phyloP scores from a whole-genome alignment of 2,797 vertebrate species.

The Pachyuromys duprasi region DNA sequence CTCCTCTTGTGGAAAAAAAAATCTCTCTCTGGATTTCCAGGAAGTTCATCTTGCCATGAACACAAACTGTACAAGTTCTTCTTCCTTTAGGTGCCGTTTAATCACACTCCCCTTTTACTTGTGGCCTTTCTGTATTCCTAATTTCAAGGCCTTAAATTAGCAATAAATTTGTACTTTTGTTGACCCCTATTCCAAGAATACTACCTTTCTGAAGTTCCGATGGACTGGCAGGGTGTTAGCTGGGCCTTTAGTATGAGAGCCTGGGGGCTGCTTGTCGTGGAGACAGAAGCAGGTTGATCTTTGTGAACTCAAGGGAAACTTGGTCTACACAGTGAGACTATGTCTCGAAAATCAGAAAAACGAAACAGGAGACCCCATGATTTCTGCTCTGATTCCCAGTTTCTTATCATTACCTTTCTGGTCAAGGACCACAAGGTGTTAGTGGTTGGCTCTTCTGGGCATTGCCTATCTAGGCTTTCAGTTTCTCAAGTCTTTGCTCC shows the following conservation, averaged over 20 bases:
- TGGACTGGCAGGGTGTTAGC: accelerated
- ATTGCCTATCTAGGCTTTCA: not conserved
- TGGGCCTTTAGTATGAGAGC: not conserved
- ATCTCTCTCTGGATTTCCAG: not conserved
- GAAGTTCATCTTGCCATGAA: not conserved
- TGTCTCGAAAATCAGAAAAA: not conserved
- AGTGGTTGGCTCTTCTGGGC: not conserved
- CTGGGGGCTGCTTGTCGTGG: not conserved
- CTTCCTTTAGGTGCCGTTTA: not conserved
- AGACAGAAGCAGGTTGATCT: not conserved
- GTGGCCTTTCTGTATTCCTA: not conserved
- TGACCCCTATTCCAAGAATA: not conserved
- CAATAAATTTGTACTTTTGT: not conserved
- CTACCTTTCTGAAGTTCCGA: not conserved
- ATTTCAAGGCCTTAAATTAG: not conserved
- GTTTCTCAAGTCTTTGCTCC: not conserved
- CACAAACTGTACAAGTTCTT: no score
- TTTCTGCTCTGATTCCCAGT: not conserved
- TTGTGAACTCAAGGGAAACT: not conserved
- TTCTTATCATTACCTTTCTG: not conserved
- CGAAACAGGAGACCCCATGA: not conserved
- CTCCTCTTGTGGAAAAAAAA: not conserved
- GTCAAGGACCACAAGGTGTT: not conserved
- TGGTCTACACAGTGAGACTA: not conserved
- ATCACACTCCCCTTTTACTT: not conserved